Evolutionary conservation across 2,113 vertebrate genomes (phyloP).

Genomic region (Ictalurus punctatus): DNA sequence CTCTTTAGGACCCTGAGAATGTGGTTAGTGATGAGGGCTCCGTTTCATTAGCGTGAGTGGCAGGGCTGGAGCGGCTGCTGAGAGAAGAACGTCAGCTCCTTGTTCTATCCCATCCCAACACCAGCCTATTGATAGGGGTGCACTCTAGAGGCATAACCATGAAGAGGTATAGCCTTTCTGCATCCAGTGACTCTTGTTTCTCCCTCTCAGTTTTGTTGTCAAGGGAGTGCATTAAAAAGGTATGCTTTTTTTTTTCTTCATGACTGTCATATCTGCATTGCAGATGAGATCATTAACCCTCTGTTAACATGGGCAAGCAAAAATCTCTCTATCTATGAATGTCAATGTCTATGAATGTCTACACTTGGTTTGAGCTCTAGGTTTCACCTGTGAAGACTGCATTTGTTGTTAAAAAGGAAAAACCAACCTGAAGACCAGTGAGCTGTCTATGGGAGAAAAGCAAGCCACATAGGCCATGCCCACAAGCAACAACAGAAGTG

Average conservation of each 20-base stretch:
- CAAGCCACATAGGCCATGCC: not conserved
- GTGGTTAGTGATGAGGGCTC: conserved; percentile 48
- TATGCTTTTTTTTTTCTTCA: not conserved
- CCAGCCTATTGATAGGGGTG: conserved; percentile 50
- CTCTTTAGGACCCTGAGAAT: conserved; percentile 34
- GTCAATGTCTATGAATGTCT: too few species aligned
- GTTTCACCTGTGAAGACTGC: too few species aligned
- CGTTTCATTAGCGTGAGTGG: conserved; percentile 57
- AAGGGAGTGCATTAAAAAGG: not conserved
- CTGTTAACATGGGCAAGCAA: not conserved
- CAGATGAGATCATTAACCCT: not conserved
- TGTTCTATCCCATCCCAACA: not conserved
- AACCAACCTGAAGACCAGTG: too few species aligned
- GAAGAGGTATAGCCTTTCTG: conserved; percentile 9
- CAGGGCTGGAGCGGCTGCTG: conserved; percentile 33
- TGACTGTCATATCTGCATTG: not conserved
- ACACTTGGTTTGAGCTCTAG: too few species aligned
- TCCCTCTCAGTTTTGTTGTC: not conserved
- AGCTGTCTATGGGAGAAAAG: too few species aligned
- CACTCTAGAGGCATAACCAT: conserved; percentile 35
- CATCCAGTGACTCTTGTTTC: conserved; percentile 24
- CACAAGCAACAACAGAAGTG: not conserved
- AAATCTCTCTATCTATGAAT: too few species aligned
- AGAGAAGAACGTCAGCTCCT: conserved; percentile 38
- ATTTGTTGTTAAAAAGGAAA: too few species aligned